These are phyloP conservation scores for Oriolus oriolus DNA, from an alignment of 2,113 vertebrate species.

Conservation along the genomic window DNA sequence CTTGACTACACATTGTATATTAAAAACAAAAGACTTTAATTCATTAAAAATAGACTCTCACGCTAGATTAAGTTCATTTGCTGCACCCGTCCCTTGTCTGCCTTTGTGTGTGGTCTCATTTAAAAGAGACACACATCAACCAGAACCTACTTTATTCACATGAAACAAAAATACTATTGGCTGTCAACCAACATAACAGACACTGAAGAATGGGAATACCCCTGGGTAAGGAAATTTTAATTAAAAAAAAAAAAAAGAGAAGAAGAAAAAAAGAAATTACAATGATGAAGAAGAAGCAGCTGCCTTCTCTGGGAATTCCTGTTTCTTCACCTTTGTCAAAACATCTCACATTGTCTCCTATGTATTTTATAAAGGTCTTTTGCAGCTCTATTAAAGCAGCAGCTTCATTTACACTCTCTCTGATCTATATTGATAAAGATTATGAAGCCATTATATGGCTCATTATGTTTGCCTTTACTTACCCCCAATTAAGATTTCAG, in stretches of 20 bases:
- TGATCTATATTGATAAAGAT: constrained; percentile 56
- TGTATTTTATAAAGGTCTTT: constrained; percentile 50
- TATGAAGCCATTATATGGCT: constrained; percentile 50
- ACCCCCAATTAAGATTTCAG: constrained; percentile 58
- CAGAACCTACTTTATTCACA: constrained; percentile 37
- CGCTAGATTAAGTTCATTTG: constrained; percentile 59
- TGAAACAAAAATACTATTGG: constrained; percentile 53
- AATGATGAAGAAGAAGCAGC: not conserved
- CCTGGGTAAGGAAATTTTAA: constrained; percentile 39
- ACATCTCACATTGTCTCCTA: constrained; percentile 49
- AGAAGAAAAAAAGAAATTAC: not conserved
- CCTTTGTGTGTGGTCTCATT: constrained; percentile 57
- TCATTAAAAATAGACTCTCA: constrained; percentile 61
- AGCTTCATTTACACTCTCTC: constrained; percentile 16
- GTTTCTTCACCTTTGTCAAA: constrained; percentile 60
- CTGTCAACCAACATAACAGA: constrained; percentile 53
- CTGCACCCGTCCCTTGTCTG: constrained; percentile 11
- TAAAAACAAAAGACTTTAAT: constrained; percentile 65
- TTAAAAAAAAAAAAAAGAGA: not conserved
- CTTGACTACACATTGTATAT: constrained; percentile 34
- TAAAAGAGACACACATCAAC: constrained; percentile 47
- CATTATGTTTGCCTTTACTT: constrained; percentile 54
- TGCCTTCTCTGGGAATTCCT: constrained; percentile 49
- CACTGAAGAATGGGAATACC: constrained; percentile 37
- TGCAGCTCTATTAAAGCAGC: constrained; percentile 30